Base-by-base conservation (phyloP, 2,113 vertebrate genomes). In the Ctenodactylus gundi region DNA sequence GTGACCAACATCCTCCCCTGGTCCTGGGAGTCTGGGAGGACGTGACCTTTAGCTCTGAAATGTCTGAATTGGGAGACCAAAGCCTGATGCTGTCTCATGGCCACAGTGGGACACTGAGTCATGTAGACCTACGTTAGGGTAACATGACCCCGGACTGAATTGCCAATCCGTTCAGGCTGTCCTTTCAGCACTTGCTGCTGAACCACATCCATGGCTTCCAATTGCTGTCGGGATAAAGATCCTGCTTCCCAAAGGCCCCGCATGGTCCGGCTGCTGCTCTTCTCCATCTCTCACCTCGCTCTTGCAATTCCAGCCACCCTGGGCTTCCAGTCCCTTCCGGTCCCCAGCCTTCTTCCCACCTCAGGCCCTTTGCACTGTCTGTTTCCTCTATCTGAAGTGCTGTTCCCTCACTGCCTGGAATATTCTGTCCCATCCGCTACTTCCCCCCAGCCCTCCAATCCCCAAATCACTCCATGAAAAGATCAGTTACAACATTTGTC, bases 301-400 rank as follows among this genome's bases (percentile, higher is more conserved):
- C n/a, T 23, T 14, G 6, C 44, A n/a, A 27, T 65, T 58, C 29
- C 21, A 29, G 44, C 84, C 57, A 9, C 27, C 53, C 23, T 53
- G 68, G 67, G 55, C 55, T 73, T 58, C 72, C 13, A 18, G 3
- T 10, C n/a, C 44, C 44, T 58, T 13, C 18, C 7, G 3, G 11
- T 57, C 36, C 58, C 67, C 34, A 31, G 67, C 77, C 73, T 20
- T 85, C 67, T 23, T 10, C 12, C 41, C 8, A 85, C 58, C 84
- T 25, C 85, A 93, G 92, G 85, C 58, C 83, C 87, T 96, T 96
- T 83, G 92, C 77, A 70, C 72, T 31, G 76, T 14, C 65, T 78
- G 83, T 4, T 73, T 36, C 72, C 68, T 60, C 44, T 14, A 51
- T 17, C 49, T 90, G 15, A 53, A 27, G 31, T 41, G 31, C 88